A percentile compares a stretch with the other conserved stretches of the same genome.
Conservation (phyloP, 2,888 invertebrate genomes). For the Caradrina kadenii region DNA sequence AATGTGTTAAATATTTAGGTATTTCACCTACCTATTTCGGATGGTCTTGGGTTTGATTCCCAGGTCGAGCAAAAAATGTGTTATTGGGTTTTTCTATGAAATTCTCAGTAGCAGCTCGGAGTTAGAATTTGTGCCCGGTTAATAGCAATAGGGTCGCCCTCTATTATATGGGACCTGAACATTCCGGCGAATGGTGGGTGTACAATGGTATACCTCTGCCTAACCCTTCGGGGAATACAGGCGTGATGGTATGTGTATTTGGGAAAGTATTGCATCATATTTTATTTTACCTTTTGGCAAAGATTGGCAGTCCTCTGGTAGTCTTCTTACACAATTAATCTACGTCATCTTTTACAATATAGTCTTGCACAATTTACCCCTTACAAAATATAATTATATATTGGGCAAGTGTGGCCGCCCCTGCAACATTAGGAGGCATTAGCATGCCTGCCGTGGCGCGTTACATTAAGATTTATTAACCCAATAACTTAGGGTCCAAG, state of each 20-base stretch:
- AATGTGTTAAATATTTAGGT: constrained; percentile 19
- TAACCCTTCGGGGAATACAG: no score
- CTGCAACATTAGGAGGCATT: constrained; percentile 72
- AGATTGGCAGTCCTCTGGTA: background rate
- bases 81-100: no score
- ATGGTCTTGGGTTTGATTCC: no score
- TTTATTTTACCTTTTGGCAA: constrained; percentile 13
- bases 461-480: constrained; percentile 76
- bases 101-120: no score
- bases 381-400: constrained; percentile 62
- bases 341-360: background rate
- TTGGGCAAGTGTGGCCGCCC: constrained; percentile 60
- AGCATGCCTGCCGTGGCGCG: constrained; percentile 65
- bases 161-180: no score
- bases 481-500: constrained; percentile 69
- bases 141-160: no score
- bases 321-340: constrained; percentile 5
- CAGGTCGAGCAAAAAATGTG: no score
- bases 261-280: background rate
- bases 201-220: no score
- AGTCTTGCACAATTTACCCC: constrained; percentile 46
- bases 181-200: no score
- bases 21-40: no score
- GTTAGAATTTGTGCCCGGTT: no score
- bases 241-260: no score